phyloP scores from a whole-genome alignment of 2,888 invertebrate species.

The Drosophila limbata region DNA sequence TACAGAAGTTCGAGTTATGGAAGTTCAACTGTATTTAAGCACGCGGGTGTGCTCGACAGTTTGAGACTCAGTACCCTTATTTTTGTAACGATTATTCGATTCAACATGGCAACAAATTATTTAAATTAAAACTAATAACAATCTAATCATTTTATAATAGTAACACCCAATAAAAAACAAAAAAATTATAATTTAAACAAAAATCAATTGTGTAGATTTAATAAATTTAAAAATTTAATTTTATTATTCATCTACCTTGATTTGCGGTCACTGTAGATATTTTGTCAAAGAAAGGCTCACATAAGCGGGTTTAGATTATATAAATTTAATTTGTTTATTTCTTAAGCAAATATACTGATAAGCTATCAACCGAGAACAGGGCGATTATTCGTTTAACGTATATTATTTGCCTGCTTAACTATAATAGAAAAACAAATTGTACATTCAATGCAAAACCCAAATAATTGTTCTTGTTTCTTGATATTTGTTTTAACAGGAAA shows the following conservation, averaged over 20 bases:
- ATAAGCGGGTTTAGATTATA: conserved; percentile 21
- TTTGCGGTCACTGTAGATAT: not conserved
- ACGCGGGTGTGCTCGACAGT: too few species aligned
- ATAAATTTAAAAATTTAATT: too few species aligned
- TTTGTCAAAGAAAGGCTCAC: conserved; percentile 2
- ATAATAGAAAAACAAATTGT: conserved; percentile 60
- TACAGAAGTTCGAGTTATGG: too few species aligned
- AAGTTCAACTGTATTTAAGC: too few species aligned
- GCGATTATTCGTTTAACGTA: conserved; percentile 56
- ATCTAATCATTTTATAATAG: not conserved
- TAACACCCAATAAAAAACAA: too few species aligned
- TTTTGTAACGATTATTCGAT: too few species aligned
- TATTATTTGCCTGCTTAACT: conserved; percentile 50
- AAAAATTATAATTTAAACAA: too few species aligned
- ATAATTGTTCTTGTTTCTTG: conserved; percentile 48
- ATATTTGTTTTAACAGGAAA: conserved; percentile 62
- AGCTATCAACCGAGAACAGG: conserved; percentile 38
- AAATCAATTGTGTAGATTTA: too few species aligned
- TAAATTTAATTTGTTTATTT: conserved; percentile 34
- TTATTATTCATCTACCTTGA: too few species aligned
- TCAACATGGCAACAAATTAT: not conserved
- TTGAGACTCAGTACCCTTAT: too few species aligned
- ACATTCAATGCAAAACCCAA: conserved; percentile 62
- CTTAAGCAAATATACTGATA: conserved; percentile 41
- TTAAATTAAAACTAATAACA: not conserved